A percentile compares a stretch with the other conserved stretches of the same genome.
phyloP scores from a whole-genome alignment of 1,140 invertebrate species.

The Andrena cerasifolii region DNA sequence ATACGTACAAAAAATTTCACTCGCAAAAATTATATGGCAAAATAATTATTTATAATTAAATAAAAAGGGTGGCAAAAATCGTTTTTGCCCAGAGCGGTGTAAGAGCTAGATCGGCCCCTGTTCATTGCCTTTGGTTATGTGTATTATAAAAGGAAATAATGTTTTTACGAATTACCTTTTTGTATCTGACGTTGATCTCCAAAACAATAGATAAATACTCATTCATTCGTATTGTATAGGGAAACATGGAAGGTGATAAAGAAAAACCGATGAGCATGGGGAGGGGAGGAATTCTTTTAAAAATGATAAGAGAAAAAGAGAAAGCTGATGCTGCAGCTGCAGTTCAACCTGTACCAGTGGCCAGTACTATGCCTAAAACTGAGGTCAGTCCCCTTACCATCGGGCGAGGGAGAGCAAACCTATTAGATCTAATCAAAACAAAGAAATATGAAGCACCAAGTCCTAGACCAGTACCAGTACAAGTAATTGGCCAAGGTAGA shows the following conservation, averaged over 20 bases:
- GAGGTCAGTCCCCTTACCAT: not conserved
- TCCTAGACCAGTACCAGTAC: not conserved
- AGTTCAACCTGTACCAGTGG: not conserved
- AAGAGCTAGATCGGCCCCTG: too few relatives aligned
- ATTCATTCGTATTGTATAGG: too few relatives aligned
- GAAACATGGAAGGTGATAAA: conserved; percentile 31
- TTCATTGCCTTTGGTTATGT: too few relatives aligned
- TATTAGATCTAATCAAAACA: conserved; percentile 1
- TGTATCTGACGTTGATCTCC: too few relatives aligned
- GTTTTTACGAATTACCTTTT: too few relatives aligned
- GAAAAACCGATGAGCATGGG: conserved; percentile 7
- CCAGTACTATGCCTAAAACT: not conserved
- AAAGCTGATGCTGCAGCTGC: not conserved
- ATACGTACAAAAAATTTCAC: too few relatives aligned
- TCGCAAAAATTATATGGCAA: too few relatives aligned
- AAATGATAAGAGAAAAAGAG: conserved; percentile 27
- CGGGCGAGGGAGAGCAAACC: conserved; percentile 36
- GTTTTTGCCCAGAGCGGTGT: too few relatives aligned
- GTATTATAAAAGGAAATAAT: too few relatives aligned
- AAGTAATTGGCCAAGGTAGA: conserved; percentile 40
- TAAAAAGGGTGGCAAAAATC: too few relatives aligned
- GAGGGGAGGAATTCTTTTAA: conserved; percentile 34
- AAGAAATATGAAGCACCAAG: not conserved
- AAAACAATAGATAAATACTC: too few relatives aligned
- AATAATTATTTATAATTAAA: too few relatives aligned